Evolutionary conservation across 2,888 invertebrate species (phyloP).

Genomic region (Pemphredon lugubris): DNA sequence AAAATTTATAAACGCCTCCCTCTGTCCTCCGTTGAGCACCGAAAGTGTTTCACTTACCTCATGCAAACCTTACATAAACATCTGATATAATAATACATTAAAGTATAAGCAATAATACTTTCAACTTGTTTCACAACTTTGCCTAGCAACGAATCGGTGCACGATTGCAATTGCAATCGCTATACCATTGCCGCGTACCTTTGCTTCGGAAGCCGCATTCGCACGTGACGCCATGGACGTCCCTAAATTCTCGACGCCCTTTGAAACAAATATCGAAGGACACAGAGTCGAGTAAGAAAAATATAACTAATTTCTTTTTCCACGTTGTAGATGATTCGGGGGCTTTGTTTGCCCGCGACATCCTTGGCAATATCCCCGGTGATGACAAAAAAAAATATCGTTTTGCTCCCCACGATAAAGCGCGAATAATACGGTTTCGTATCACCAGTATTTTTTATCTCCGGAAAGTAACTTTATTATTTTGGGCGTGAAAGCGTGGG

Average conservation of each 20-base stretch:
- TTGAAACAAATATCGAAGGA: no score
- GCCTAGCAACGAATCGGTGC: constrained; percentile 23
- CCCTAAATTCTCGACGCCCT: no score
- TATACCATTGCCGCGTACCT: constrained; percentile 3
- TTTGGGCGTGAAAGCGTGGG: not conserved
- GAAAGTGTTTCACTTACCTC: constrained; percentile 54
- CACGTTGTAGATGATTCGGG: no score
- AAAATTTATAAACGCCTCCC: constrained; percentile 58
- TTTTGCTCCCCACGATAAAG: no score
- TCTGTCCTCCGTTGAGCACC: constrained; percentile 62
- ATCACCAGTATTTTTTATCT: no score
- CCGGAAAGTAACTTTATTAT: not conserved
- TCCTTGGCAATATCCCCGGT: no score
- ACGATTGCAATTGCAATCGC: not conserved
- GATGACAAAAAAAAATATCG: no score
- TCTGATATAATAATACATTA: constrained; percentile 73
- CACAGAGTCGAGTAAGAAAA: no score
- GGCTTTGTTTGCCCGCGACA: no score
- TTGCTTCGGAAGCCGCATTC: constrained; percentile 22
- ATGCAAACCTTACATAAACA: constrained; percentile 64
- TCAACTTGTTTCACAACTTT: constrained; percentile 73
- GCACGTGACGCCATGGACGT: no score
- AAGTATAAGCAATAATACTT: constrained; percentile 78
- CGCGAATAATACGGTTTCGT: no score
- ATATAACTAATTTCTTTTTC: no score